phyloP scores from a whole-genome alignment of 1,140 invertebrate species.

The Drosophila ananassae region DNA sequence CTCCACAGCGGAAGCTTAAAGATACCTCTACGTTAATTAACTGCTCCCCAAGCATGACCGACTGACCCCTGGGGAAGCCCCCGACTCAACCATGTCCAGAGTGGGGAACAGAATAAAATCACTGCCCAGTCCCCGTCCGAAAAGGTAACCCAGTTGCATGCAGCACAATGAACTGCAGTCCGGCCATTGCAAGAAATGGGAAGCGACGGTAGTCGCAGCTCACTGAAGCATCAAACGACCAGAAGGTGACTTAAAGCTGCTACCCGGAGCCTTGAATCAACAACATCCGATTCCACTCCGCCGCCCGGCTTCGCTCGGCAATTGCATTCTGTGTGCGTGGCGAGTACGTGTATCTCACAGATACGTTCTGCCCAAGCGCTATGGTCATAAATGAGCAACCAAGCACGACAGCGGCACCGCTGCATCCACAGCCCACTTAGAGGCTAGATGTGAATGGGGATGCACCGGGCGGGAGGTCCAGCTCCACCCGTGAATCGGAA shows the following conservation, averaged over 20 bases:
- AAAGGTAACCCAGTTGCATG: slow-evolving; percentile 39
- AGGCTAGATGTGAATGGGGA: slow-evolving; percentile 23
- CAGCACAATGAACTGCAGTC: slow-evolving; percentile 36
- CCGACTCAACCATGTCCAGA: neutral
- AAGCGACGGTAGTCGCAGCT: slow-evolving; percentile 45
- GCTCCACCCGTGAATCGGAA: slow-evolving; percentile 34
- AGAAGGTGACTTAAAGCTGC: slow-evolving; percentile 50
- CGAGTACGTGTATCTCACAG: slow-evolving; percentile 50
- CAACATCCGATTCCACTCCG: slow-evolving; percentile 44
- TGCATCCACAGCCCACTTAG: slow-evolving; percentile 39
- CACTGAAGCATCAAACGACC: slow-evolving; percentile 52
- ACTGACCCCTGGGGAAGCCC: slow-evolving; percentile 32
- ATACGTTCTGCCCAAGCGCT: slow-evolving; percentile 59
- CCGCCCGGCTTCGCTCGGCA: slow-evolving; percentile 14
- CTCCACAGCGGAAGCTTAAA: slow-evolving; percentile 26
- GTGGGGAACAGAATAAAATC: slow-evolving; percentile 35
- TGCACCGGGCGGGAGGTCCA: neutral
- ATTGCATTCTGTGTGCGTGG: slow-evolving; percentile 47
- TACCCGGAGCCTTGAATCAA: slow-evolving; percentile 45
- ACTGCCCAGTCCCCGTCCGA: slow-evolving; percentile 19
- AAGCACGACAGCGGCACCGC: slow-evolving; percentile 59
- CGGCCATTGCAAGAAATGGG: slow-evolving; percentile 32
- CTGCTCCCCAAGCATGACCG: slow-evolving; percentile 42
- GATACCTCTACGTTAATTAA: slow-evolving; percentile 40
- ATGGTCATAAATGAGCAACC: slow-evolving; percentile 79